These are phyloP conservation scores for Orientallactaga bullata DNA, from an alignment of 2,113 vertebrate genomes.

Conservation along the genomic window DNA sequence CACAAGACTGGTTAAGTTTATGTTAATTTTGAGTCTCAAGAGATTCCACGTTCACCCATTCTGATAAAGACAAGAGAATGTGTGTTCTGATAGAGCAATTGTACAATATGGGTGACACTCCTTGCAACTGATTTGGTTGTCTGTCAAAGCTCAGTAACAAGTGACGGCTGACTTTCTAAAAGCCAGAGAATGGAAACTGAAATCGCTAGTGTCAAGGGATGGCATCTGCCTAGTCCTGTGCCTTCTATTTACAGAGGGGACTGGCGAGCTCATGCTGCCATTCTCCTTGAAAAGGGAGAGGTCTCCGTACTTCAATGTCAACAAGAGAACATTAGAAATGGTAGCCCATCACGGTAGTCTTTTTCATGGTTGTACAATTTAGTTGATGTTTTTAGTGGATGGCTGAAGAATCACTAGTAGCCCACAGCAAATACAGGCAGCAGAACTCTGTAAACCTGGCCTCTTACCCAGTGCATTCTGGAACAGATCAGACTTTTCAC, in stretches of 20 bases:
- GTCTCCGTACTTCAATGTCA: neutral
- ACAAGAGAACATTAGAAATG: neutral
- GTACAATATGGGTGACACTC: neutral
- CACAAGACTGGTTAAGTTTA: neutral
- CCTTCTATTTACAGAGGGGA: slow-evolving; percentile 1
- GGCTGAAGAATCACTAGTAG: neutral
- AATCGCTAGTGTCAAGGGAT: slow-evolving; percentile 9
- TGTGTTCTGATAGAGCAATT: neutral
- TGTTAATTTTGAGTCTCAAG: neutral
- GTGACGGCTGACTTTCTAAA: slow-evolving; percentile 67
- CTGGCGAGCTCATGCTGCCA: neutral
- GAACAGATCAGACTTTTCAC: slow-evolving; percentile 2
- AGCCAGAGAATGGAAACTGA: slow-evolving; percentile 26
- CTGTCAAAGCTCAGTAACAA: slow-evolving; percentile 71
- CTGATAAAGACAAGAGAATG: neutral
- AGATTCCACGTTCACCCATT: neutral
- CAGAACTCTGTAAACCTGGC: neutral
- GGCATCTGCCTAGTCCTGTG: slow-evolving; percentile 50
- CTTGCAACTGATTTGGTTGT: slow-evolving; percentile 60
- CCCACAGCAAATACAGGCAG: neutral
- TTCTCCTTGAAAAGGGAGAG: slow-evolving; percentile 45
- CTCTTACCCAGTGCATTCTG: neutral
- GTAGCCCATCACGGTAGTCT: neutral
- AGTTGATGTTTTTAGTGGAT: slow-evolving; percentile 21
- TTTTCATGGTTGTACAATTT: neutral